phyloP scores from a whole-genome alignment of 37 sponge, comb jelly and placozoan species.

The Theonella swinhoei region DNA sequence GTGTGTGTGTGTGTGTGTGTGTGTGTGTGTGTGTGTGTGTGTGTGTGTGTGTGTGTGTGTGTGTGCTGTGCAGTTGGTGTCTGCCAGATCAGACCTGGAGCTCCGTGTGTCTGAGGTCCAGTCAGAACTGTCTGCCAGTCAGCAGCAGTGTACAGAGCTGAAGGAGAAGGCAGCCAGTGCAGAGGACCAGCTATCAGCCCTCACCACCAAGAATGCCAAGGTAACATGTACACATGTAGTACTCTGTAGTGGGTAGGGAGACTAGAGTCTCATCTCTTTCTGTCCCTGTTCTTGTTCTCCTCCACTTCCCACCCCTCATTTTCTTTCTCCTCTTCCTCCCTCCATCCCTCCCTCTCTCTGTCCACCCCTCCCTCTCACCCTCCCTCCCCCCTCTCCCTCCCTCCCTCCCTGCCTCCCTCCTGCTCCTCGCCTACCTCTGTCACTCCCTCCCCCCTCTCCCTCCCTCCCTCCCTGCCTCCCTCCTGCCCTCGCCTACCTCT shows the following conservation, averaged over 20 bases:
- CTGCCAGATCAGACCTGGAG: constrained; percentile 31
- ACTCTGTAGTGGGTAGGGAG: not conserved
- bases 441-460: no score
- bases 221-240: constrained; percentile 12
- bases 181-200: constrained; percentile 17
- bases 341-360: no score
- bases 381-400: no score
- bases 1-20: no score
- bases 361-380: no score
- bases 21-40: no score
- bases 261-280: not conserved
- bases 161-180: constrained; percentile 25
- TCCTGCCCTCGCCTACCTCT: not conserved
- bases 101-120: constrained; percentile 25
- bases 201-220: constrained; percentile 20
- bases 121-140: constrained; percentile 5
- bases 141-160: constrained; percentile 15
- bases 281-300: not conserved
- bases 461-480: not conserved
- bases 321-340: no score
- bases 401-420: no score
- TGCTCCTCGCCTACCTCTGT: no score
- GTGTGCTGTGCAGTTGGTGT: not conserved
- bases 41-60: constrained; percentile 11
- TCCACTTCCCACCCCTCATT: no score